Evolutionary conservation across 1,140 invertebrate species (phyloP).

Genomic region (Argopecten irradians): DNA sequence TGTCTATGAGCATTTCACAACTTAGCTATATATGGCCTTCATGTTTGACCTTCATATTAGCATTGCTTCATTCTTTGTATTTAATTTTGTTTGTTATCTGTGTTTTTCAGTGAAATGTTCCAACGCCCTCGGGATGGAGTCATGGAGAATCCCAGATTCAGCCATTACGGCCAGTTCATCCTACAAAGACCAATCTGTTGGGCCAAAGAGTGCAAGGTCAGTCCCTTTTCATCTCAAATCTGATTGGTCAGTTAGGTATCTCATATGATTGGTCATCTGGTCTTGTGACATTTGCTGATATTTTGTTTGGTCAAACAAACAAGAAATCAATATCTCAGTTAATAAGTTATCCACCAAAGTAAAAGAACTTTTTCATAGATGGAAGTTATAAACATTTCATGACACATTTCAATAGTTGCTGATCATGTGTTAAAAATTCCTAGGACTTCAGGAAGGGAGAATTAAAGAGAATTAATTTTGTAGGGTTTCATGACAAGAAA

Average conservation of each 20-base stretch:
- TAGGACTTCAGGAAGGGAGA: background rate
- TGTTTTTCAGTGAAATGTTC: conserved; percentile 73
- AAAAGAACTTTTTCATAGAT: background rate
- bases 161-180: conserved; percentile 76
- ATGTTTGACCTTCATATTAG: too few relatives aligned
- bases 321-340: background rate
- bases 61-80: too few relatives aligned
- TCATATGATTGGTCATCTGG: background rate
- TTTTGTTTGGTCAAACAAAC: background rate
- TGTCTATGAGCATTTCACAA: too few relatives aligned
- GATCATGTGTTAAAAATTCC: background rate
- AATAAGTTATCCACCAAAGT: background rate
- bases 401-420: background rate
- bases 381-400: background rate
- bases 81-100: background rate
- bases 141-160: conserved; percentile 71
- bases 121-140: conserved; percentile 76
- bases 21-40: too few relatives aligned
- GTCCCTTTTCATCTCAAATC: conserved; percentile 13
- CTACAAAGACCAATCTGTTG: conserved; percentile 75
- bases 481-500: background rate
- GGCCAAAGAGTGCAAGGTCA: conserved; percentile 77
- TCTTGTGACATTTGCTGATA: background rate
- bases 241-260: too few relatives aligned
- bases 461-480: background rate